Conservation (phyloP, 1,140 invertebrate genomes). For the Paraescarpia echinospica region DNA sequence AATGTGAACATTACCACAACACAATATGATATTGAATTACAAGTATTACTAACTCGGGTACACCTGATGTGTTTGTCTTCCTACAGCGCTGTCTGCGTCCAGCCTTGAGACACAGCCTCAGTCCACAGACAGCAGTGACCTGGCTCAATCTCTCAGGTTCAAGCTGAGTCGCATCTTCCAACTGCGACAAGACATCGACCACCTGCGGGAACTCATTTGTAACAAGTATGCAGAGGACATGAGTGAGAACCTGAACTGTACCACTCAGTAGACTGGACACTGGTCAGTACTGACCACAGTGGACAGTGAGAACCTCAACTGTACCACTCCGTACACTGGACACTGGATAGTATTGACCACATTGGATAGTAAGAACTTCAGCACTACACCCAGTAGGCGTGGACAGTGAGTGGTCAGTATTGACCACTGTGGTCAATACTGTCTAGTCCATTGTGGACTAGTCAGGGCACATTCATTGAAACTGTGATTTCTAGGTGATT, state of each 20-base stretch:
- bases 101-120: not conserved
- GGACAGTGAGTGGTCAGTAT: not conserved
- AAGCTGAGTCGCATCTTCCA: conserved; percentile 43
- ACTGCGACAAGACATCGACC: conserved; percentile 46
- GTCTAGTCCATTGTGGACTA: not conserved
- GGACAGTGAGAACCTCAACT: conserved; percentile 42
- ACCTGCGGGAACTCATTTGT: conserved; percentile 44
- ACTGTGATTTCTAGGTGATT: not conserved
- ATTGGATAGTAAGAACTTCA: conserved; percentile 37
- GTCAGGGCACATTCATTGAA: not conserved
- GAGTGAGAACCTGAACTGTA: conserved; percentile 46
- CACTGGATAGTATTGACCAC: not conserved
- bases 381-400: conserved; percentile 28
- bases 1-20: too few species aligned
- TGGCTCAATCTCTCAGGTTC: conserved; percentile 31
- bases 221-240: conserved; percentile 53
- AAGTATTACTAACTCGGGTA: too few species aligned
- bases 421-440: not conserved
- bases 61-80: not conserved
- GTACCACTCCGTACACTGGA: conserved; percentile 1
- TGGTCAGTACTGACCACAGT: not conserved
- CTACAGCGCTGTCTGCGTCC: not conserved
- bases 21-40: too few species aligned
- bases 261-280: not conserved
- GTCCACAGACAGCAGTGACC: not conserved